phyloP scores from a whole-genome alignment of 2,888 invertebrate genomes.

The Acheta domesticus region DNA sequence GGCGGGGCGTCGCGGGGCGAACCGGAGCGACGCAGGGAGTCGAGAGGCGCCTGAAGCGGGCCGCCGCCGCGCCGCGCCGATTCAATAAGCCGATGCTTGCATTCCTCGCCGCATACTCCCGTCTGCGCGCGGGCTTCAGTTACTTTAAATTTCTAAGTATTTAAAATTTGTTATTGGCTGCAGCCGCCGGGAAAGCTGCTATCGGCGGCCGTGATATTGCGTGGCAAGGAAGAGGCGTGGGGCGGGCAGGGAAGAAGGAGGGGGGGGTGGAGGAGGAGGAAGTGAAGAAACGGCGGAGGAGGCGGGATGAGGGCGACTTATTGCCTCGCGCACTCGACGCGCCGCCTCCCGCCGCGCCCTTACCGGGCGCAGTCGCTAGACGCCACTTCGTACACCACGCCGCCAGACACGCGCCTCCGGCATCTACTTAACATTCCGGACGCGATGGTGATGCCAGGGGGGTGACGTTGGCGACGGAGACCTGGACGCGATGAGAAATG shows the following conservation, averaged over 20 bases:
- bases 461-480: too few species aligned
- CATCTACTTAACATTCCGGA: too few species aligned
- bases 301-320: too few species aligned
- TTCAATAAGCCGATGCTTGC: constrained; percentile 18
- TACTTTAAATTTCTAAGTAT: constrained; percentile 18
- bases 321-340: too few species aligned
- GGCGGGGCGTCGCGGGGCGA: neutral
- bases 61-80: neutral
- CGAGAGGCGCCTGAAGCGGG: neutral
- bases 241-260: neutral
- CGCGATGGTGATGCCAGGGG: too few species aligned
- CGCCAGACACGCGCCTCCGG: too few species aligned
- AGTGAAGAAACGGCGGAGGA: neutral
- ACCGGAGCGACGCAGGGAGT: neutral
- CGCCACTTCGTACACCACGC: too few species aligned
- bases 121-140: neutral
- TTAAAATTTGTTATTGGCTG: constrained; percentile 9
- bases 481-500: too few species aligned
- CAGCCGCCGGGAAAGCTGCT: neutral
- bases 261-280: too few species aligned
- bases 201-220: constrained; percentile 10
- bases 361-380: too few species aligned
- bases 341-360: too few species aligned
- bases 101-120: neutral
- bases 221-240: neutral